Evolutionary conservation across 2,888 invertebrate species (phyloP).

Genomic region (Drosophila multiciliata): DNA sequence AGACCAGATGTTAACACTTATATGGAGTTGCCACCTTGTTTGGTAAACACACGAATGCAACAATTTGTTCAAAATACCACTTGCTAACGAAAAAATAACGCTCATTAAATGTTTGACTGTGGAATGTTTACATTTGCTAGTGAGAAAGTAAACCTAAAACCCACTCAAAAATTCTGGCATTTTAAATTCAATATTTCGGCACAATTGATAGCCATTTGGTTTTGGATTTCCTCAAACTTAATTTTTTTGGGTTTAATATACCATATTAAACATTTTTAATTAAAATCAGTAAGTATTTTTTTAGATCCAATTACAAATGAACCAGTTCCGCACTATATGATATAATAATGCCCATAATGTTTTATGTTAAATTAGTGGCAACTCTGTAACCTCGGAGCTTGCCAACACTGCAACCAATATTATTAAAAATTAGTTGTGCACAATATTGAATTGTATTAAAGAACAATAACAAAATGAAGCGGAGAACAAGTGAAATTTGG

Average conservation of each 20-base stretch:
- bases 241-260: too few relatives aligned
- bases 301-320: neutral
- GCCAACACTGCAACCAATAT: slow-evolving; percentile 31
- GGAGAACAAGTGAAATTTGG: slow-evolving; percentile 70
- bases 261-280: neutral
- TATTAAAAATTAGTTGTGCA: slow-evolving; percentile 34
- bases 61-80: neutral
- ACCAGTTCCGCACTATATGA: neutral
- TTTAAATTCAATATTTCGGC: neutral
- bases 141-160: neutral
- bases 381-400: slow-evolving; percentile 3
- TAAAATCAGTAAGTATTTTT: neutral
- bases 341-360: slow-evolving; percentile 4
- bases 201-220: too few relatives aligned
- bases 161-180: neutral
- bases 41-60: neutral
- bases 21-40: neutral
- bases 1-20: neutral
- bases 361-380: slow-evolving; percentile 1
- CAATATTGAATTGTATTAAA: slow-evolving; percentile 25
- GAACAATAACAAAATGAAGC: slow-evolving; percentile 56
- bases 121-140: neutral
- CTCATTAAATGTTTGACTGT: neutral
- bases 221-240: too few relatives aligned
- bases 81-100: neutral